Percentiles rank a stretch among this genome's conserved stretches.
phyloP scores from a whole-genome alignment of 2,888 invertebrate genomes.

The Leptinotarsa haldemani region DNA sequence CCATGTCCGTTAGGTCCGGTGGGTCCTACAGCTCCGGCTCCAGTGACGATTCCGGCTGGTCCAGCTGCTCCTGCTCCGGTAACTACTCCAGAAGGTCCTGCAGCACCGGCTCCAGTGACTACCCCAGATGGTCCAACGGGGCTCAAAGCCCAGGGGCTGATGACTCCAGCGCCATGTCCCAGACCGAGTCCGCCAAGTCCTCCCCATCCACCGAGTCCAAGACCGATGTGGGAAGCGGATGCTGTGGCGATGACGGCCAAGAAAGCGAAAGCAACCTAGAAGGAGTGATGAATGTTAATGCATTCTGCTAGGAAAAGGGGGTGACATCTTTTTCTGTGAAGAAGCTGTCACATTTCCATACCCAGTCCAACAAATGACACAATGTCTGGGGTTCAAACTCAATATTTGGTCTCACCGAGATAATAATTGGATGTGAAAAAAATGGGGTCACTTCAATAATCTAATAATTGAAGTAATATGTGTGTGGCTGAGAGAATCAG shows the following conservation, averaged over 20 bases:
- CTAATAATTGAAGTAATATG: neutral
- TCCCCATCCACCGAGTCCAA: slow-evolving; percentile 25
- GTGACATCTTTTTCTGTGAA: no score
- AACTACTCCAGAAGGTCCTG: slow-evolving; percentile 44
- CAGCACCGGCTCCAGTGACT: slow-evolving; percentile 47
- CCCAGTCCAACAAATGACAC: no score
- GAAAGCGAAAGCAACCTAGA: slow-evolving; percentile 31
- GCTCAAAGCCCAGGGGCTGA: slow-evolving; percentile 33
- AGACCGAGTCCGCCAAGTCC: slow-evolving; percentile 25
- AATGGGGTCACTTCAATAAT: neutral
- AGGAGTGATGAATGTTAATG: neutral
- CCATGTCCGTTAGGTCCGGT: slow-evolving; percentile 40
- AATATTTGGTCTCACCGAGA: no score
- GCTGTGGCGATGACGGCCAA: slow-evolving; percentile 28
- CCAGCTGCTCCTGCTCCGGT: slow-evolving; percentile 44
- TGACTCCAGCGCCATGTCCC: slow-evolving; percentile 25
- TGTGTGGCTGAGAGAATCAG: neutral
- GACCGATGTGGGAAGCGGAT: slow-evolving; percentile 30
- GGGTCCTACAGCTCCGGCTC: slow-evolving; percentile 41
- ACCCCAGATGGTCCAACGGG: slow-evolving; percentile 43
- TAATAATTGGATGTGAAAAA: neutral
- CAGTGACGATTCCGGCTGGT: slow-evolving; percentile 42
- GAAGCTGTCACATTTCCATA: no score
- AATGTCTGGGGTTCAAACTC: no score
- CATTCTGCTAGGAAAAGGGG: no score